Evolutionary conservation across 2,113 vertebrate species (phyloP).

Genomic region (Notarius quadriscutis): DNA sequence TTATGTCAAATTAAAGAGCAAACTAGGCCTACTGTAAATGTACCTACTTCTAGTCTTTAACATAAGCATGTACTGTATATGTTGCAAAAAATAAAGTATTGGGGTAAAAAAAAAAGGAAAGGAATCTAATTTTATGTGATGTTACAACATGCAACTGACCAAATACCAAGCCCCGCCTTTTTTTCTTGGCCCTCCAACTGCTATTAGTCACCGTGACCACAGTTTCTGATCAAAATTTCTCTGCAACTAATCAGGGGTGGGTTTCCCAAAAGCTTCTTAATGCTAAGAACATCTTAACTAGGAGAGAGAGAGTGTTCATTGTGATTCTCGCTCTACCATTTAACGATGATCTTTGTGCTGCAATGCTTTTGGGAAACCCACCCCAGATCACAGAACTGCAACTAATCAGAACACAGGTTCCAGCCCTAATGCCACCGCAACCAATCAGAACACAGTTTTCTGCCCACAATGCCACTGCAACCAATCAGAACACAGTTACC

Average conservation of each 20-base stretch:
- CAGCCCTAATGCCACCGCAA: background rate
- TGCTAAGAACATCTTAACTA: too few relatives aligned
- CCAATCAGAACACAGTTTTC: background rate
- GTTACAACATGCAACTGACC: background rate
- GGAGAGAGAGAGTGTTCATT: too few relatives aligned
- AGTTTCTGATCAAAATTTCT: background rate
- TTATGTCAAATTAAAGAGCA: background rate
- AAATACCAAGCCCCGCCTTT: background rate
- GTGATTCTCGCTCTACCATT: too few relatives aligned
- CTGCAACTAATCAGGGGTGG: too few relatives aligned
- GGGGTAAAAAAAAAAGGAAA: background rate
- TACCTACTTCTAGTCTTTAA: background rate
- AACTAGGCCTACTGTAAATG: slow-evolving; percentile 1
- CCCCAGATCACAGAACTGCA: too few relatives aligned
- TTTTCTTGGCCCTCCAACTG: background rate
- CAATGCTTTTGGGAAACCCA: too few relatives aligned
- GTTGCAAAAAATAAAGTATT: background rate
- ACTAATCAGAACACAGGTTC: background rate
- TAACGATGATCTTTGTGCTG: too few relatives aligned
- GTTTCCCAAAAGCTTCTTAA: too few relatives aligned
- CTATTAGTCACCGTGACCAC: background rate
- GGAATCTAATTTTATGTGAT: background rate
- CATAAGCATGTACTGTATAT: background rate
- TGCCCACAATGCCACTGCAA: background rate
- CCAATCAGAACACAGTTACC: background rate